These are phyloP conservation scores for Craseonycteris thonglongyai DNA, from an alignment of 2,113 vertebrate species.

Conservation along the genomic window DNA sequence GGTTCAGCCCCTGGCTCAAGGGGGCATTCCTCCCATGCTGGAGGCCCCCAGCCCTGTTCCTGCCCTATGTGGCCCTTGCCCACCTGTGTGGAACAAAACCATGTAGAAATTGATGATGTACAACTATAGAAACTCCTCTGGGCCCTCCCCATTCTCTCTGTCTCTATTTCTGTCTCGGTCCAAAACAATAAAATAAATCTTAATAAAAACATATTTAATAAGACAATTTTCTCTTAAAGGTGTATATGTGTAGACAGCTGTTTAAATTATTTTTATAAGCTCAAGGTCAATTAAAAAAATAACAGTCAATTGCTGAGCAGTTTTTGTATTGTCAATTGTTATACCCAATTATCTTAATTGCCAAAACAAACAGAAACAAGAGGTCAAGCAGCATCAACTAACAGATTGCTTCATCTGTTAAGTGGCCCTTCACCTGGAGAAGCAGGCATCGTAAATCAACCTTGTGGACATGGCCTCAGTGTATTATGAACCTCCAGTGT, in stretches of 20 bases:
- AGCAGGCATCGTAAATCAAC: background rate
- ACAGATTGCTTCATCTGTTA: background rate
- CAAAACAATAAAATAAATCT: too few species aligned
- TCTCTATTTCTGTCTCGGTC: too few species aligned
- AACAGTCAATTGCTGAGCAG: background rate
- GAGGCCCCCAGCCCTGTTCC: too few species aligned
- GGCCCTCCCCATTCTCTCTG: too few species aligned
- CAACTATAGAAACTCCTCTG: too few species aligned
- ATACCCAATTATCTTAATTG: background rate
- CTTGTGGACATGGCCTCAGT: background rate
- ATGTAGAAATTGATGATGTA: too few species aligned
- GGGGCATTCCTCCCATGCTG: too few species aligned
- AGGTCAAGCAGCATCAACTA: background rate
- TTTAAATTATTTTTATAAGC: conserved; percentile 17
- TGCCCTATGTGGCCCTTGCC: too few species aligned
- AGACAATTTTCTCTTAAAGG: background rate
- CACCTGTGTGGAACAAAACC: too few species aligned
- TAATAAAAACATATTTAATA: background rate
- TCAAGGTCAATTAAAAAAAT: background rate
- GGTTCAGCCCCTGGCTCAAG: too few species aligned
- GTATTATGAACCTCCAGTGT: background rate
- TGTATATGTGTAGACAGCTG: background rate
- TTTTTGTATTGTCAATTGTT: background rate
- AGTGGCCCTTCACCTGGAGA: background rate
- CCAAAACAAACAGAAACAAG: background rate